Evolutionary conservation across 2,113 vertebrate species (phyloP), one percentile per base, ranked within the genome.

Genomic region (Lycaon pictus): DNA sequence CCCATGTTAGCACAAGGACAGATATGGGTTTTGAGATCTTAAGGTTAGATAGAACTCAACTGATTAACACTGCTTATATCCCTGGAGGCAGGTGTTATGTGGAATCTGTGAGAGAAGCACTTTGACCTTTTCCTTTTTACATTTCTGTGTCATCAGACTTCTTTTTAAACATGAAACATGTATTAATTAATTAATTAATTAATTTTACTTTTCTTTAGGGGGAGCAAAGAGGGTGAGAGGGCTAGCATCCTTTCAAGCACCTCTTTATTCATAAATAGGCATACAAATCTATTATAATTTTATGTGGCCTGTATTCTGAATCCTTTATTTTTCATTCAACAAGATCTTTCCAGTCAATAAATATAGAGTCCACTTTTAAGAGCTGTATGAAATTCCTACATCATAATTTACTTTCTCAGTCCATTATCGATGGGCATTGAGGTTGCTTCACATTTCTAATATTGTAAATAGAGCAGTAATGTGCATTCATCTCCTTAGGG

Each of bases 381-480:
- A 96, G 43, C 58, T 55, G 11, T 71, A 88, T 90, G 37, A 96
- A 79, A 80, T 93, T 94, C 27, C 25, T 77, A 72, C 11, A 29
- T 90, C 23, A 96, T 87, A 94, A 95, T 93, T 96, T 96, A 72
- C n/a, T 67, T 69, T 90, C 63, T 19, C 13, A 84, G 90, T 83
- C 51, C 55, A 69, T 87, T 94, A 94, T 11, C 76, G 53, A 90
- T 71, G 63, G 74, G 37, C 29, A 84, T 76, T 69, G 80, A 81
- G 58, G 27, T 67, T 87, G 65, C 82, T 93, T 93, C 89, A 87
- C n/a, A 84, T 79, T 87, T 93, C 95, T 84, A 85, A 23, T 89
- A 91, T 2, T 90, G 76, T 60, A 94, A 97, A 60, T 8, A 87
- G 60, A 94, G 16, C 5, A 84, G 56, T 48, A 58, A 85, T 81